These are phyloP conservation scores for Suillia variegata DNA, from an alignment of 2,888 invertebrate genomes.

Conservation along the genomic window DNA sequence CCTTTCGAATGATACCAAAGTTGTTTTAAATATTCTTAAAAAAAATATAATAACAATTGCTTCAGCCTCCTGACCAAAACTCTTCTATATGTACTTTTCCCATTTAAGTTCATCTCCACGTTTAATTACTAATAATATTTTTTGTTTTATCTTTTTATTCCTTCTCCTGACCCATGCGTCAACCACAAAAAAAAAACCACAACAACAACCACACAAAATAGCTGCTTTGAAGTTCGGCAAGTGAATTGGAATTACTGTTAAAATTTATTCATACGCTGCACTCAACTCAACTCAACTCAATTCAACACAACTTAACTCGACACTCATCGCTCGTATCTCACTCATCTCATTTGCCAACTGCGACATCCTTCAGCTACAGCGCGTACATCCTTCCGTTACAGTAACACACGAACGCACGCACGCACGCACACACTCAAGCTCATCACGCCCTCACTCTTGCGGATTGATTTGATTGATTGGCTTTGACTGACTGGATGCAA, in stretches of 20 bases:
- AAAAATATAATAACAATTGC: no score
- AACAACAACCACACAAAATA: no score
- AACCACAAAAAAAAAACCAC: no score
- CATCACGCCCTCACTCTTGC: not conserved
- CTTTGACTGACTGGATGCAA: not conserved
- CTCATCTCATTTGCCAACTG: no score
- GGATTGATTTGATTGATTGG: no score
- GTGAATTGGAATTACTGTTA: conserved; percentile 29
- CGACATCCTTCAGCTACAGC: not conserved
- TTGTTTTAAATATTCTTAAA: no score
- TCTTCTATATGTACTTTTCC: no score
- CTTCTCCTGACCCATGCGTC: no score
- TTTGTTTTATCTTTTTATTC: not conserved
- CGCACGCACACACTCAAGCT: not conserved
- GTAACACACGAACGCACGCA: not conserved
- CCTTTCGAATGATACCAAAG: no score
- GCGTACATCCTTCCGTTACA: not conserved
- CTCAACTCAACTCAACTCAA: conserved; percentile 2
- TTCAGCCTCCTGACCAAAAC: no score
- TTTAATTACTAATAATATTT: conserved; percentile 17
- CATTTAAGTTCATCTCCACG: not conserved
- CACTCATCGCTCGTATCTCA: no score
- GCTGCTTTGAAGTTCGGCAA: conserved; percentile 46
- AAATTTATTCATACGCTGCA: not conserved
- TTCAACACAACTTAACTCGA: not conserved